Evolutionary conservation across 1,140 invertebrate genomes (phyloP), one percentile per base, ranked within the genome.

Genomic region (Sitobion miscanthi): DNA sequence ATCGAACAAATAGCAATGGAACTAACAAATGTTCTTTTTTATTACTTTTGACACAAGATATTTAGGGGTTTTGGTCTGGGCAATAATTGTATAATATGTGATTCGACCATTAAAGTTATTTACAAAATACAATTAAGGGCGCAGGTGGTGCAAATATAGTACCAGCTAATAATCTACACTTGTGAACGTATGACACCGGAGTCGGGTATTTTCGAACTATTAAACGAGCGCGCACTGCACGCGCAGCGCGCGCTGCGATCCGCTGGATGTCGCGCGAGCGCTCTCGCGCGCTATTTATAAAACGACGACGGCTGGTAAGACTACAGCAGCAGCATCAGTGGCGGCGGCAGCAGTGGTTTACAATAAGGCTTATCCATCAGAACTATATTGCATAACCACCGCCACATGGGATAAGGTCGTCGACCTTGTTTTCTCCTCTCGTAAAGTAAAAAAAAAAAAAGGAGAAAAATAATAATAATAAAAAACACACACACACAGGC

Each of bases 351-450:
- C 83, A 23, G 42, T 11, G 23, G 23, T 77, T 2, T 77, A 77
- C 14, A n/a, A 17, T 54, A 69, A 91, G 42, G 62, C 62, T 91
- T 91, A 69, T 92, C 77, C 77, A 82, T 92, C 91, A 92, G 91
- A 38, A 45, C 20, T 52, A 45, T 52, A 45, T 92, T 92, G 77
- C 91, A 92, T 83, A 92, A 92, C 91, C 90, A n/a, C 7, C 62
- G 42, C 45, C 21, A 82, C 91, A 92, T 83, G 91, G 91, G 49
- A 83, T 92, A 83, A 83, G 91, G 91, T 92, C 91, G 91, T 52
- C 91, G 69, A 92, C 91, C 91, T 92, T 83, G 91, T 92, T 92
- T 49, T 57, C 77, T 92, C 91, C 91, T 83, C 77, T 83, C 90
- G 90, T 82, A 35, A 25, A 83, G 25, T 11, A n/a, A n/a, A n/a